phyloP scores from a whole-genome alignment of 92 coral and sea anemone species.

The Micromussa lordhowensis region DNA sequence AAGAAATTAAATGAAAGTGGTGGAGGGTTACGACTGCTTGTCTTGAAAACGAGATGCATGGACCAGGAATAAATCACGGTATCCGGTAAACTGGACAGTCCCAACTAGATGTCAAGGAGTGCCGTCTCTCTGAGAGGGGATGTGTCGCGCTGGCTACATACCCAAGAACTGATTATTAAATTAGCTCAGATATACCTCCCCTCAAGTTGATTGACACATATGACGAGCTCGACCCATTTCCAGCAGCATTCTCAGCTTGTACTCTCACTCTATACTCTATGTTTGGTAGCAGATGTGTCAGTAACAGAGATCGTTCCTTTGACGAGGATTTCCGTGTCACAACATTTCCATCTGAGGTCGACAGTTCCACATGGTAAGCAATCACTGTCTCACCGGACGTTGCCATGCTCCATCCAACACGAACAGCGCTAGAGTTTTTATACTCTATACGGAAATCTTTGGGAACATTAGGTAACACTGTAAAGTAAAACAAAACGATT shows the following conservation, averaged over 20 bases:
- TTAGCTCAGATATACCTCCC: background rate
- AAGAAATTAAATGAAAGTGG: no score
- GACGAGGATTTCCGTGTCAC: constrained; percentile 13
- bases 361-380: constrained; percentile 18
- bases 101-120: background rate
- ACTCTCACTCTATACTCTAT: constrained; percentile 31
- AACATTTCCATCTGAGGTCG: background rate
- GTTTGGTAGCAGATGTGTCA: constrained; percentile 5
- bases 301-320: background rate
- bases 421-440: constrained; percentile 11
- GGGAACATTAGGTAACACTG: constrained; percentile 31
- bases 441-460: constrained; percentile 2
- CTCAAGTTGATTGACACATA: constrained; percentile 1
- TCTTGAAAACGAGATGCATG: background rate
- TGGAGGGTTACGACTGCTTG: no score
- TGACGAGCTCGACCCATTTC: constrained; percentile 37
- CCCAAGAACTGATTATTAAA: background rate
- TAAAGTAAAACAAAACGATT: background rate
- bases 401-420: constrained; percentile 26
- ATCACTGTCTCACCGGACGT: background rate
- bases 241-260: constrained; percentile 43
- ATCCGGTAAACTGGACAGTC: background rate
- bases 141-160: background rate
- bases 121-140: background rate
- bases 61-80: background rate